A percentile compares a stretch with the other conserved stretches of the same genome.
phyloP scores from a whole-genome alignment of 2,113 vertebrate species.

The Catharus minimus region DNA sequence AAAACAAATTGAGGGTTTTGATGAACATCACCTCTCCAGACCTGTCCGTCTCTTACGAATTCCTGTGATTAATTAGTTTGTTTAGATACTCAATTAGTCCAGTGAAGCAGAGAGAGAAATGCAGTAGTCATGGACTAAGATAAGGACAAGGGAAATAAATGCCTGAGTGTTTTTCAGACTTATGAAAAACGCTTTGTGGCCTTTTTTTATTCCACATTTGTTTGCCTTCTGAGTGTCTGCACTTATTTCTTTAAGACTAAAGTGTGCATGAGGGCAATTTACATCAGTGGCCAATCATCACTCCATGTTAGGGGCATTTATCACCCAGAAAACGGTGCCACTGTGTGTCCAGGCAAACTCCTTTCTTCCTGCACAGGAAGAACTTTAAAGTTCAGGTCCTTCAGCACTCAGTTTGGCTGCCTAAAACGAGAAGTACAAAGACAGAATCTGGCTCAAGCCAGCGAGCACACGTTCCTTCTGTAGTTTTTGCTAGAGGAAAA shows the following conservation, averaged over 20 bases:
- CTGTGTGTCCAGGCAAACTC: slow-evolving; percentile 1
- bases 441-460: background rate
- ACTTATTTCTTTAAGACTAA: slow-evolving; percentile 58
- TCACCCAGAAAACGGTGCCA: slow-evolving; percentile 2
- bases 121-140: slow-evolving; percentile 64
- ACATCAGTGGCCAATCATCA: slow-evolving; percentile 55
- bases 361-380: background rate
- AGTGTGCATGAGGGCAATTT: slow-evolving; percentile 42
- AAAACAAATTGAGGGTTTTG: slow-evolving; percentile 90
- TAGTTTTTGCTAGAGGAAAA: background rate
- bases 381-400: slow-evolving; percentile 8
- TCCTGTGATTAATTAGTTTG: slow-evolving; percentile 97
- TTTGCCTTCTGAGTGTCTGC: slow-evolving; percentile 57
- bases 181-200: slow-evolving; percentile 49
- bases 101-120: slow-evolving; percentile 84
- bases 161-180: slow-evolving; percentile 56
- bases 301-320: background rate
- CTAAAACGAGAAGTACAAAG: background rate
- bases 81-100: slow-evolving; percentile 97
- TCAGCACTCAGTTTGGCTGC: background rate
- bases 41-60: slow-evolving; percentile 91
- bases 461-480: background rate
- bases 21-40: slow-evolving; percentile 95
- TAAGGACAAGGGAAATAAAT: slow-evolving; percentile 74
- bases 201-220: slow-evolving; percentile 47